Conservation (phyloP, 1,140 invertebrate species). For the Aphaenogaster rudis region DNA sequence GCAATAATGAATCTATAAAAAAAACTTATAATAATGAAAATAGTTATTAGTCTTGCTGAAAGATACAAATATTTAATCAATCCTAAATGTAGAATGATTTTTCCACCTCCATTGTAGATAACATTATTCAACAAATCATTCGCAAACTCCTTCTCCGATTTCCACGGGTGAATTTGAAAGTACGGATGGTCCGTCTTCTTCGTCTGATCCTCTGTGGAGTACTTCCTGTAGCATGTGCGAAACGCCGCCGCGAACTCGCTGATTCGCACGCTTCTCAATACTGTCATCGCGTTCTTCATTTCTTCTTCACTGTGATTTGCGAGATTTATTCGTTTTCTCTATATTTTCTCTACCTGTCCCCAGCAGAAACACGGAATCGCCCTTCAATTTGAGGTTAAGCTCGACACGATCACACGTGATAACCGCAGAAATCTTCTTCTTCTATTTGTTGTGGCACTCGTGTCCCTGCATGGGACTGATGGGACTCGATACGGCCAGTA, state of each 20-base stretch:
- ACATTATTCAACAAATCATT: conserved; percentile 74
- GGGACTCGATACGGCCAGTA: too few species aligned
- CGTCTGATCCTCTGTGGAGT: background rate
- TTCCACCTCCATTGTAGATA: conserved; percentile 79
- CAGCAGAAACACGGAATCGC: background rate
- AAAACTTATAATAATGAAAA: background rate
- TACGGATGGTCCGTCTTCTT: conserved; percentile 78
- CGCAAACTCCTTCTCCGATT: conserved; percentile 73
- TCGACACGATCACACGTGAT: background rate
- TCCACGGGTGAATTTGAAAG: conserved; percentile 81
- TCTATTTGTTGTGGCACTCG: too few species aligned
- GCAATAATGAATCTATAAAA: background rate
- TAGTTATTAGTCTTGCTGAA: background rate
- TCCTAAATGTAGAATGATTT: conserved; percentile 21
- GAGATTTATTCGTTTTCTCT: background rate
- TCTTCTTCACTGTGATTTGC: background rate
- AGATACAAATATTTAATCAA: background rate
- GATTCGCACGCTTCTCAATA: background rate
- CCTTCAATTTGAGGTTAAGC: conserved; percentile 18
- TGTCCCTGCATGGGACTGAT: too few species aligned
- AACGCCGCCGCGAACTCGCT: background rate
- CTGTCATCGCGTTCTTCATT: conserved; percentile 3
- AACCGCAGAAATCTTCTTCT: background rate
- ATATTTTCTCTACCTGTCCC: background rate
- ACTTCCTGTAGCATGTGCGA: background rate